These are phyloP conservation scores for Amphilophus citrinellus DNA, from an alignment of 2,113 vertebrate species.

Conservation along the genomic window DNA sequence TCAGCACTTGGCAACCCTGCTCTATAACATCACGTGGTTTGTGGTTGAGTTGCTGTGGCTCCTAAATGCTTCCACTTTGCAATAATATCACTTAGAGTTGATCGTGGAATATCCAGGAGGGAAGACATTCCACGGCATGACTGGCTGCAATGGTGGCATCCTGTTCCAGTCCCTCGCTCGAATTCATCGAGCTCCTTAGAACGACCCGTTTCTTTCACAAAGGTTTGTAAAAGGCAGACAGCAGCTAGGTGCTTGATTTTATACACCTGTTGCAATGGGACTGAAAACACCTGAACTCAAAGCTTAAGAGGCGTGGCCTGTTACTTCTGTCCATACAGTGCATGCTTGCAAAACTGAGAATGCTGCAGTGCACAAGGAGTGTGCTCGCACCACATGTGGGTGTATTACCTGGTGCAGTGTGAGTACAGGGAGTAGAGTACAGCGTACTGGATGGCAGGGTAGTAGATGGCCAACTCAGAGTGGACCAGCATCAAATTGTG, in stretches of 20 bases:
- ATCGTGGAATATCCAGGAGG: too few relatives aligned
- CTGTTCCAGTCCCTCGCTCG: background rate
- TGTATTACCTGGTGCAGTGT: constrained; percentile 94
- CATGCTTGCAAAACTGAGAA: background rate
- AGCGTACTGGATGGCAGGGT: constrained; percentile 94
- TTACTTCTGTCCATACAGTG: background rate
- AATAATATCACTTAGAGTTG: too few relatives aligned
- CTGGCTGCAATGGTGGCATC: rapidly evolving
- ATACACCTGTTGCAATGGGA: rapidly evolving
- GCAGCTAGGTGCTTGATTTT: background rate
- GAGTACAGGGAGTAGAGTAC: constrained; percentile 96
- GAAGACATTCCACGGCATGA: too few relatives aligned
- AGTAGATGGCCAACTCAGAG: constrained; percentile 89
- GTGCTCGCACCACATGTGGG: background rate
- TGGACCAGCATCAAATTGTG: constrained; percentile 94
- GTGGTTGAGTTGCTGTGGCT: too few relatives aligned
- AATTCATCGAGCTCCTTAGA: background rate
- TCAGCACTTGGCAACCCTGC: too few relatives aligned
- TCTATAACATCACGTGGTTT: too few relatives aligned
- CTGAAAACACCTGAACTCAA: background rate
- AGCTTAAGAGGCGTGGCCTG: background rate
- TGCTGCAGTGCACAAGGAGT: background rate
- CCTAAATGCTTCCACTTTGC: too few relatives aligned
- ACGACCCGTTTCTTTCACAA: background rate
- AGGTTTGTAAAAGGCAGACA: background rate